Evolutionary conservation across 1,140 invertebrate species (phyloP).

Genomic region (Lanistes nyassanus): DNA sequence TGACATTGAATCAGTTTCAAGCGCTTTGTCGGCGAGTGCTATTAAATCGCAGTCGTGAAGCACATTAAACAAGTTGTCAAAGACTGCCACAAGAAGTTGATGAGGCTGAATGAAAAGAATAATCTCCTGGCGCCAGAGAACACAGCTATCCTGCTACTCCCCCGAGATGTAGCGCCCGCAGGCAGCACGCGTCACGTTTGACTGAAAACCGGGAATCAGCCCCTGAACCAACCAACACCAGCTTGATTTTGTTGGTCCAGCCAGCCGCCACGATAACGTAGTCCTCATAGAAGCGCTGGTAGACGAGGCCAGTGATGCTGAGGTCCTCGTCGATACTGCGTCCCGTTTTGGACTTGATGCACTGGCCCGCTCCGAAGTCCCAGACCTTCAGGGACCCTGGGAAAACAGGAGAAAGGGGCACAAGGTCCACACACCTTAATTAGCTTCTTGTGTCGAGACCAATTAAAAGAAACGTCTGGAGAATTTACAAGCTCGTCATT

Average conservation of each 20-base stretch:
- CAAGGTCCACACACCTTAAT: too few relatives aligned
- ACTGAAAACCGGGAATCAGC: neutral
- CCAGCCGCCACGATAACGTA: slow-evolving; percentile 55
- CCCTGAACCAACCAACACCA: slow-evolving; percentile 49
- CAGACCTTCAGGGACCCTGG: slow-evolving; percentile 64
- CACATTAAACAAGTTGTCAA: too few relatives aligned
- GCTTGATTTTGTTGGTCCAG: slow-evolving; percentile 60
- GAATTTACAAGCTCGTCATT: too few relatives aligned
- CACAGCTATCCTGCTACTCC: neutral
- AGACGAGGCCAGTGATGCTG: slow-evolving; percentile 54
- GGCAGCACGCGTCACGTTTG: too few relatives aligned
- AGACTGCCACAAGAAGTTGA: too few relatives aligned
- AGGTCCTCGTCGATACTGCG: slow-evolving; percentile 48
- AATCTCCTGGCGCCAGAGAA: too few relatives aligned
- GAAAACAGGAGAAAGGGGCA: slow-evolving; percentile 3
- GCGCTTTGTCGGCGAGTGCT: too few relatives aligned
- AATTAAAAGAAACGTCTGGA: too few relatives aligned
- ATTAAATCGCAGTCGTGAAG: too few relatives aligned
- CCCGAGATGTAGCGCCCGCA: neutral
- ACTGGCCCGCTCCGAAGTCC: slow-evolving; percentile 65
- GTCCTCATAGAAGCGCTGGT: slow-evolving; percentile 45
- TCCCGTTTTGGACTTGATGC: slow-evolving; percentile 52
- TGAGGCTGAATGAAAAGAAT: too few relatives aligned
- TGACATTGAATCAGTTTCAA: too few relatives aligned
- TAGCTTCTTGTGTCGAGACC: too few relatives aligned